phyloP scores from a whole-genome alignment of 1,140 invertebrate species.

The Zophobas morio region DNA sequence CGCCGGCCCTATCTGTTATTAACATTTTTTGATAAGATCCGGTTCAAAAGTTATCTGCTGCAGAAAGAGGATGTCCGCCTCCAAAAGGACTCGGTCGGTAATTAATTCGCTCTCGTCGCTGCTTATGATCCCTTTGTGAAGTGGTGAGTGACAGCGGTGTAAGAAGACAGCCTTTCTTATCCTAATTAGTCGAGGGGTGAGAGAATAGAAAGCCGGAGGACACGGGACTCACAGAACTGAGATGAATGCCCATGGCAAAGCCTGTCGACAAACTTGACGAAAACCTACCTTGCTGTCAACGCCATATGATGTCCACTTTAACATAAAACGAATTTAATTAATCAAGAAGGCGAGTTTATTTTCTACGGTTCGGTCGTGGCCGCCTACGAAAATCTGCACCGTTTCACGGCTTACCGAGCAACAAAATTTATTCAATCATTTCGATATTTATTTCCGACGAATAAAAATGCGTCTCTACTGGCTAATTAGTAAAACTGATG shows the following conservation, averaged over 20 bases:
- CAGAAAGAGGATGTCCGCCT: conserved; percentile 36
- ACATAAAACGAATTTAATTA: conserved; percentile 40
- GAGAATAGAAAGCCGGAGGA: conserved; percentile 48
- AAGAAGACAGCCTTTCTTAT: conserved; percentile 61
- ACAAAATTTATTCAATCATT: too few species aligned
- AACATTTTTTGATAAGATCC: conserved; percentile 12
- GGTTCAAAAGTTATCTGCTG: neutral
- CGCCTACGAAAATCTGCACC: too few species aligned
- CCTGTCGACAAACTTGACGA: conserved; percentile 41
- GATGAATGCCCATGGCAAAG: conserved; percentile 30
- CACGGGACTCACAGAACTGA: conserved; percentile 47
- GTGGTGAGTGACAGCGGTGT: conserved; percentile 58
- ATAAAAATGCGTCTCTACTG: conserved; percentile 16
- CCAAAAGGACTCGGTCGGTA: conserved; percentile 48
- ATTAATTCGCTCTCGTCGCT: conserved; percentile 59
- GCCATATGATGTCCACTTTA: conserved; percentile 37
- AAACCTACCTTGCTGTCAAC: conserved; percentile 38
- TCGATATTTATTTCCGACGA: neutral
- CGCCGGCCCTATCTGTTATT: neutral
- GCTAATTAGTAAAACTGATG: conserved; percentile 30
- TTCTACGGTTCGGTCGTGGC: neutral
- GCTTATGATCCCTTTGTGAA: conserved; percentile 58
- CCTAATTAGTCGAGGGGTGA: conserved; percentile 57
- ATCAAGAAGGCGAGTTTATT: conserved; percentile 33
- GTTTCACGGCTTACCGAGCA: neutral